phyloP scores from a whole-genome alignment of 2,888 invertebrate genomes.

The Melanophora roralis region DNA sequence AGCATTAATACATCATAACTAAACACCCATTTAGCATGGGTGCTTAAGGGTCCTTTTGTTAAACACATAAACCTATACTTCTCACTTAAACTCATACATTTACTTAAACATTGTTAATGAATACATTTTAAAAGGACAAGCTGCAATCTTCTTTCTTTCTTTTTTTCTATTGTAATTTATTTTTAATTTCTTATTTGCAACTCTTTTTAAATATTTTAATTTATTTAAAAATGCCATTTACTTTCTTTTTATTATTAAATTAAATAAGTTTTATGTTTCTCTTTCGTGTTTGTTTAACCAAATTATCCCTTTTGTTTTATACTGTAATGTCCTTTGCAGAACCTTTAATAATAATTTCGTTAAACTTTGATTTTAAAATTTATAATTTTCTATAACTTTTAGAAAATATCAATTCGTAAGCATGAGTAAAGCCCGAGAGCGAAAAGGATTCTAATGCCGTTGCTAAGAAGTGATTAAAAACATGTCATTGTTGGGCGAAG shows the following conservation, averaged over 20 bases:
- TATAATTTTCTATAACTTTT: not conserved
- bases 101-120: not conserved
- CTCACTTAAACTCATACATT: not conserved
- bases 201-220: not conserved
- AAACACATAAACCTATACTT: not conserved
- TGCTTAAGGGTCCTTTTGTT: not conserved
- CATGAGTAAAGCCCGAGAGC: not conserved
- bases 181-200: not conserved
- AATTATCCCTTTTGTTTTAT: slow-evolving; percentile 14
- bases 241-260: slow-evolving; percentile 42
- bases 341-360: not conserved
- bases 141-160: not conserved
- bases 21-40: too few relatives aligned
- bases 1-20: slow-evolving; percentile 7
- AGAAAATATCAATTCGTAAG: not conserved
- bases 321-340: not conserved
- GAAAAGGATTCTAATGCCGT: too few relatives aligned
- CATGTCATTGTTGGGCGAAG: too few relatives aligned
- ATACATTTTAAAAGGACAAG: not conserved
- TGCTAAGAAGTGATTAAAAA: too few relatives aligned
- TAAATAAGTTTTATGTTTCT: slow-evolving; percentile 65
- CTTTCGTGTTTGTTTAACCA: slow-evolving; percentile 14
- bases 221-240: slow-evolving; percentile 8
- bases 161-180: slow-evolving; percentile 24
- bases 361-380: not conserved